These are phyloP conservation scores for Euura lappo DNA, from an alignment of 1,140 invertebrate species.

Conservation along the genomic window DNA sequence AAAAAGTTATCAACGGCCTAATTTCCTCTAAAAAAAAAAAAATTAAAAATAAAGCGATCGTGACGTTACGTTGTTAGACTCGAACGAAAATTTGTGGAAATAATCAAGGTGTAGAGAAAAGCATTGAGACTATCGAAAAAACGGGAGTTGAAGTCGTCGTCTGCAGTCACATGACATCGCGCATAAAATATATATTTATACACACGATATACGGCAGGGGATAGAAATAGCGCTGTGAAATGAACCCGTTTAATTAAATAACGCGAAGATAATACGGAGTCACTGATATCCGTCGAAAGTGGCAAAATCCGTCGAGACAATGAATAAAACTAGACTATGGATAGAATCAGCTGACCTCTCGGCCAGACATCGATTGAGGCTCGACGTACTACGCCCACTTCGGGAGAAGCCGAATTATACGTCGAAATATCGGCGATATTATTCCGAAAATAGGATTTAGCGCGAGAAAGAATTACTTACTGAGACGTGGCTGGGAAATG, in stretches of 20 bases:
- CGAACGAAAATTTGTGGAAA: too few relatives aligned
- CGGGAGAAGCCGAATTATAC: neutral
- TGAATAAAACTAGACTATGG: too few relatives aligned
- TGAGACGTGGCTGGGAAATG: slow-evolving; percentile 94
- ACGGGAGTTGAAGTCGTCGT: slow-evolving; percentile 25
- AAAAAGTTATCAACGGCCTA: too few relatives aligned
- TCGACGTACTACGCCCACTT: slow-evolving; percentile 55
- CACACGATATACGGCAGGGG: too few relatives aligned
- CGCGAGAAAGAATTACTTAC: slow-evolving; percentile 72
- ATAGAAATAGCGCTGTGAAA: too few relatives aligned
- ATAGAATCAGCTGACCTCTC: slow-evolving; percentile 50
- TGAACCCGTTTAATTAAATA: neutral
- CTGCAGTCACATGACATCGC: slow-evolving; percentile 51
- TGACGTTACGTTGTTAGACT: too few relatives aligned
- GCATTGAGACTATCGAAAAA: too few relatives aligned
- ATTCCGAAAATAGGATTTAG: neutral
- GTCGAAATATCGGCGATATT: neutral
- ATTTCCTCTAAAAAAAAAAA: too few relatives aligned
- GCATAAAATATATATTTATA: neutral
- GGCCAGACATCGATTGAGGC: slow-evolving; percentile 28
- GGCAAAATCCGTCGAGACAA: neutral
- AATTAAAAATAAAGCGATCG: too few relatives aligned
- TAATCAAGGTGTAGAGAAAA: too few relatives aligned
- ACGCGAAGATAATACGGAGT: neutral
- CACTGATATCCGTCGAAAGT: too few relatives aligned